Evolutionary conservation across 2,797 vertebrate genomes (phyloP).

Genomic region (Rhodeus uyekii): DNA sequence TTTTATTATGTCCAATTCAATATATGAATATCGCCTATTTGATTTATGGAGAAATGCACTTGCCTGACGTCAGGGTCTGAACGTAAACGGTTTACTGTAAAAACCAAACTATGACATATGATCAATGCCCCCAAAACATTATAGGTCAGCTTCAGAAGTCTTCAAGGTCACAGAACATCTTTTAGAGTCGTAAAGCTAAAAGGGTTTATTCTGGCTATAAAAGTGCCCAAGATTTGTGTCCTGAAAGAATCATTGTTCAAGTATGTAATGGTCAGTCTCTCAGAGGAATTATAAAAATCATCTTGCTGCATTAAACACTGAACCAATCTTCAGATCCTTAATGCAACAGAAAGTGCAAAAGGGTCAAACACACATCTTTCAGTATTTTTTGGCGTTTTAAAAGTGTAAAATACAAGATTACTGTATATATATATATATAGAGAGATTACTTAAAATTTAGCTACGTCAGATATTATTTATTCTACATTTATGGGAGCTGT

Average conservation of each 20-base stretch:
- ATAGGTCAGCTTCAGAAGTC: neutral
- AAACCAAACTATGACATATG: neutral
- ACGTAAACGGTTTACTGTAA: neutral
- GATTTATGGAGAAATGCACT: too few species aligned
- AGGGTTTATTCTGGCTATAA: constrained; percentile 7
- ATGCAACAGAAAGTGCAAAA: constrained; percentile 4
- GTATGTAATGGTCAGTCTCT: constrained; percentile 11
- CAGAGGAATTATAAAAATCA: constrained; percentile 25
- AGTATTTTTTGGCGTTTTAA: neutral
- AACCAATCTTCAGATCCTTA: constrained; percentile 14
- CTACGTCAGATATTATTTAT: too few species aligned
- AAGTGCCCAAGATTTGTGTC: constrained; percentile 28
- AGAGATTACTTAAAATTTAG: too few species aligned
- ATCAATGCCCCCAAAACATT: constrained; percentile 6
- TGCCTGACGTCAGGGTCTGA: too few species aligned
- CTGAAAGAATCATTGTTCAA: constrained; percentile 7
- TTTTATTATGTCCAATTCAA: too few species aligned
- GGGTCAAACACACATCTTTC: neutral
- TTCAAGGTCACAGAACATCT: constrained; percentile 29
- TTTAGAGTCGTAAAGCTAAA: neutral
- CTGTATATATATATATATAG: too few species aligned
- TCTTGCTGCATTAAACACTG: neutral
- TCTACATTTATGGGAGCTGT: too few species aligned
- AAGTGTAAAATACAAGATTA: too few species aligned
- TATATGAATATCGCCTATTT: too few species aligned